phyloP scores from a whole-genome alignment of 2,113 vertebrate genomes.

The Labrus mixtus region DNA sequence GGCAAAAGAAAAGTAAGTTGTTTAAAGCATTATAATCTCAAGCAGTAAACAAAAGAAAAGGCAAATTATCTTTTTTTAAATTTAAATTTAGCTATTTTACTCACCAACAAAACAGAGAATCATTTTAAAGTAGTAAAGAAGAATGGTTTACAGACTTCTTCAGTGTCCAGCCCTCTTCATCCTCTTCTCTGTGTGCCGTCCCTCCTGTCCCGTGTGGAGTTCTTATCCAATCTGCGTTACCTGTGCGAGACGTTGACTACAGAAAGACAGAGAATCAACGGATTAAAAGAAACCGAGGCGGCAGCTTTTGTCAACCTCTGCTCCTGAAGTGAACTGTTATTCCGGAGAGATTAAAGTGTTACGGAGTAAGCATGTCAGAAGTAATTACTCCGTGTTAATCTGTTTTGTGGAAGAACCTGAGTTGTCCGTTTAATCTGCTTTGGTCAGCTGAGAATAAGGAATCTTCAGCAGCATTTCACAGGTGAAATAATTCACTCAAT shows the following conservation, averaged over 20 bases:
- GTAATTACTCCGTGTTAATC: conserved; percentile 74
- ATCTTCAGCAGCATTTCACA: conserved; percentile 31
- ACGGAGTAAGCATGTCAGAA: conserved; percentile 66
- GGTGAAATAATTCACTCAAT: background rate
- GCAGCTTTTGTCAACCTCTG: conserved; percentile 68
- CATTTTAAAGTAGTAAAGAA: conserved; percentile 6
- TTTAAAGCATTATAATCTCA: too few relatives aligned
- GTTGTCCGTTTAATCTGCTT: conserved; percentile 80
- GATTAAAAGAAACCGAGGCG: conserved; percentile 69
- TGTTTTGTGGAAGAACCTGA: conserved; percentile 64
- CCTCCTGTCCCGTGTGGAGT: conserved; percentile 8
- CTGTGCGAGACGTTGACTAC: conserved; percentile 24
- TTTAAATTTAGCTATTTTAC: background rate
- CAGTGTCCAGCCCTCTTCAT: conserved; percentile 31
- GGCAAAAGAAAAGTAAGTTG: too few relatives aligned
- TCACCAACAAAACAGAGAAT: conserved; percentile 31
- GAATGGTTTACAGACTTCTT: conserved; percentile 39
- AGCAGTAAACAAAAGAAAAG: background rate
- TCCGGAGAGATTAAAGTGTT: conserved; percentile 80
- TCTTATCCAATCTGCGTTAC: conserved; percentile 18
- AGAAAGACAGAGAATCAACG: conserved; percentile 35
- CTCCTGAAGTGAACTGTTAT: conserved; percentile 72
- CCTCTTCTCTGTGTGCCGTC: conserved; percentile 40
- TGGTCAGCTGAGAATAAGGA: conserved; percentile 35
- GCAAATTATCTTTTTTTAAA: background rate